Base-by-base conservation (phyloP, 2,113 vertebrate genomes). In the Pomatostomus ruficeps region DNA sequence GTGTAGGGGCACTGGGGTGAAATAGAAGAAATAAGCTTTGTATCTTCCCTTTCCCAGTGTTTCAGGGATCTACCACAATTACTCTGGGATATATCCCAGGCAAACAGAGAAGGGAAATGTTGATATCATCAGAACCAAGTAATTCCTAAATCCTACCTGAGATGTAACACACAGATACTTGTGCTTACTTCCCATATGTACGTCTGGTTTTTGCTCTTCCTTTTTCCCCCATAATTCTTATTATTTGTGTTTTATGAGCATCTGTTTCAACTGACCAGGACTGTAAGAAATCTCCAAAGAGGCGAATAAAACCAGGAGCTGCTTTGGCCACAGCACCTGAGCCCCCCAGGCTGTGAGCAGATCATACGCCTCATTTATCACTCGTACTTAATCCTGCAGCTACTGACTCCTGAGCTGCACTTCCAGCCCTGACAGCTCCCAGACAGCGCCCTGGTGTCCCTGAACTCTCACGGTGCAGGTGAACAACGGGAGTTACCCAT, bases 331-430 rank as follows among this genome's bases (percentile, higher is more conserved):
- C 24, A 90, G 75, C 36, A 75, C 40, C 83, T 12, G 7, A 36
- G 13, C 15, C 68, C 45, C 19, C 14, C 48, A 33, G 65, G 79
- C 76, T 84, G 61, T 17, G 43, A 91, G 67, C 13, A 84, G 42
- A 82, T 93, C 88, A 51, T 22, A 73, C 33, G 89, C 74, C 71
- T 93, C 78, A 88, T 93, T 93, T 93, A 91, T 68, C 52, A 79
- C 57, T 93, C 77, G 51, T 1, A 57, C 24, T 57, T 91, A 91
- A 91, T 82, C 75, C 81, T 92, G 58, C 75, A 91, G 91, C 90
- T 94, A 93, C 84, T 58, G 66, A 42, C 26, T 85, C 65, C 43
- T 59, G 59, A 82, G 59, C 43, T 70, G 11, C 26, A 63, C 62
- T 93, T 89, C 67, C 87, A 94, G 45, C 79, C 42, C 8, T 36